phyloP scores from a whole-genome alignment of 1,140 invertebrate genomes.

The Eupeodes corollae region DNA sequence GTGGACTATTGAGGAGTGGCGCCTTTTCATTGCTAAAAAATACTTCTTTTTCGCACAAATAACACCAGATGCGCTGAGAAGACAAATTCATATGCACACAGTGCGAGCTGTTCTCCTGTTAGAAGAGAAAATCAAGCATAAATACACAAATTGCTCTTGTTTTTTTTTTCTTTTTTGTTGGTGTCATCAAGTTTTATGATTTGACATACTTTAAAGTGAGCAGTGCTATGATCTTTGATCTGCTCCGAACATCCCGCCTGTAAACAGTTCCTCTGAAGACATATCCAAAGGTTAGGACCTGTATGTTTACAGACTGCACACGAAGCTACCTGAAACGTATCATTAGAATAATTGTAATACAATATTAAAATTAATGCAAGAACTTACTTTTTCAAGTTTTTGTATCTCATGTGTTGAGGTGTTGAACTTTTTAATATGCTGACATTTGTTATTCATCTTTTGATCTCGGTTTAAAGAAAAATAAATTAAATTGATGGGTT shows the following conservation, averaged over 20 bases:
- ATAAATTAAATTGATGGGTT: too few species aligned
- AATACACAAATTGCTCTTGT: neutral
- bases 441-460: too few species aligned
- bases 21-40: constrained; percentile 23
- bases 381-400: too few species aligned
- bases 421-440: too few species aligned
- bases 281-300: constrained; percentile 74
- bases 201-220: constrained; percentile 55
- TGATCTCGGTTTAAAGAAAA: too few species aligned
- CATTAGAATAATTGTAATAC: too few species aligned
- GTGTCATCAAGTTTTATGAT: neutral
- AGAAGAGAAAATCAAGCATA: neutral
- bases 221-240: constrained; percentile 63
- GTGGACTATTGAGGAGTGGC: too few species aligned
- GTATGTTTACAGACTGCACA: constrained; percentile 12
- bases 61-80: constrained; percentile 75
- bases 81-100: constrained; percentile 73
- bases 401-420: too few species aligned
- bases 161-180: neutral
- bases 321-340: constrained; percentile 8
- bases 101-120: constrained; percentile 46
- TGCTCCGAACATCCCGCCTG: constrained; percentile 70
- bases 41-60: constrained; percentile 66
- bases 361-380: too few species aligned
- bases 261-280: constrained; percentile 62